These are phyloP conservation scores for Probosciger aterrimus DNA, from an alignment of 2,113 vertebrate species.

Conservation along the genomic window DNA sequence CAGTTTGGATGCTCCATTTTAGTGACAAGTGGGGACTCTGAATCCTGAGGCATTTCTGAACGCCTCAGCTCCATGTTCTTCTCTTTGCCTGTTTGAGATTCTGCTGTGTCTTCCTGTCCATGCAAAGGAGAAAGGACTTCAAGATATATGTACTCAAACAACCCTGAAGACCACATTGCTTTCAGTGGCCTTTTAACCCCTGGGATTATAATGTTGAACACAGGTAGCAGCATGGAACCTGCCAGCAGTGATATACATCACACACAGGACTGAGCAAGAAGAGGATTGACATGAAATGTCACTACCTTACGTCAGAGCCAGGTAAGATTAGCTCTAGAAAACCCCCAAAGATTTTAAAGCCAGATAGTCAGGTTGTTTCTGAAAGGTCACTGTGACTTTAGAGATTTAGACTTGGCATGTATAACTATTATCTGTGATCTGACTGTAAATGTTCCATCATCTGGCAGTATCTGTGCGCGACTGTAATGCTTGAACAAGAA, in stretches of 20 bases:
- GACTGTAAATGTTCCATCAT: neutral
- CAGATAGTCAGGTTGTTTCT: neutral
- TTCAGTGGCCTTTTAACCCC: neutral
- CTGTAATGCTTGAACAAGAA: neutral
- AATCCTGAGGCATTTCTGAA: neutral
- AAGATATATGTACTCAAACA: accelerated
- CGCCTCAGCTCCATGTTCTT: neutral
- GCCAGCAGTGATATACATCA: accelerated
- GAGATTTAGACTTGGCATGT: neutral
- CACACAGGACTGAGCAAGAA: neutral
- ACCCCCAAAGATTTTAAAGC: neutral
- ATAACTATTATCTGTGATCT: neutral
- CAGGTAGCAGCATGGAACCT: neutral
- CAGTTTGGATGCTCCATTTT: neutral
- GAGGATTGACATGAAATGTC: neutral
- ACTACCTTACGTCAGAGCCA: neutral
- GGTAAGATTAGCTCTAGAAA: neutral
- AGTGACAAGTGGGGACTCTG: neutral
- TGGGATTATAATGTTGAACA: neutral
- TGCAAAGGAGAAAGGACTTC: neutral
- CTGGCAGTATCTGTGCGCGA: neutral
- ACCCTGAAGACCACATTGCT: neutral
- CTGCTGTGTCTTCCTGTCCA: neutral
- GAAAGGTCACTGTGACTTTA: constrained; percentile 35
- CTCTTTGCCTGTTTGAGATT: neutral